A percentile compares a stretch with the other conserved stretches of the same genome.
These are phyloP conservation scores for Gymnocephalus cernua DNA, from an alignment of 2,113 vertebrate species.

Conservation along the genomic window DNA sequence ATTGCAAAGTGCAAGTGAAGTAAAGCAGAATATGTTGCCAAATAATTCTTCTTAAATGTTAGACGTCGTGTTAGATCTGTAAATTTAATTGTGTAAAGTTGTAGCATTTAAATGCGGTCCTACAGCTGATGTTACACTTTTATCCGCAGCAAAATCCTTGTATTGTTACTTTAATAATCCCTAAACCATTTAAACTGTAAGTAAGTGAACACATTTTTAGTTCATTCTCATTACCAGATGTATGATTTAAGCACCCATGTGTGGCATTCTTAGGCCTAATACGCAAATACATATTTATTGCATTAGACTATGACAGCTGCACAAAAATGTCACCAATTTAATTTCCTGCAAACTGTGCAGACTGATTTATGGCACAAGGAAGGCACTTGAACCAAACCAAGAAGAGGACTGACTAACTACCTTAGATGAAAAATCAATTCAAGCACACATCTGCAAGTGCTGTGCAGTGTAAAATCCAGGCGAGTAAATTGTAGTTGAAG, in stretches of 20 bases:
- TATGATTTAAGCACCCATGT: slow-evolving; percentile 1
- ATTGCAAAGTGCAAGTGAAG: slow-evolving; percentile 21
- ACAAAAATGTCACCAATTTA: slow-evolving; percentile 6
- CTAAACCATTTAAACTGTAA: not conserved
- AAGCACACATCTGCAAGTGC: slow-evolving; percentile 28
- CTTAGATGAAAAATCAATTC: slow-evolving; percentile 9
- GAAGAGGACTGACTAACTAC: slow-evolving; percentile 11
- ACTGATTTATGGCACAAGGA: slow-evolving; percentile 22
- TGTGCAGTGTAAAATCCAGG: not conserved
- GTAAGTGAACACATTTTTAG: not conserved
- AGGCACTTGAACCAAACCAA: slow-evolving; percentile 7
- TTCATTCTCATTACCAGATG: not conserved
- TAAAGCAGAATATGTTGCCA: not conserved
- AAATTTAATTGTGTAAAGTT: not conserved
- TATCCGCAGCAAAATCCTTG: not conserved
- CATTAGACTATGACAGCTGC: slow-evolving; percentile 1
- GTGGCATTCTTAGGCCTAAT: slow-evolving; percentile 1
- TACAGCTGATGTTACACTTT: not conserved
- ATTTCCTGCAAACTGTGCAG: slow-evolving; percentile 34
- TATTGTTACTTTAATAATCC: not conserved
- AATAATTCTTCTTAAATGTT: slow-evolving; percentile 5
- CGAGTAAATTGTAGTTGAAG: not conserved
- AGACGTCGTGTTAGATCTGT: not conserved
- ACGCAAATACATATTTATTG: slow-evolving; percentile 5
- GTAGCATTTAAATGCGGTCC: not conserved